Conservation (phyloP, 1,140 invertebrate species). For the Ephestia elutella region DNA sequence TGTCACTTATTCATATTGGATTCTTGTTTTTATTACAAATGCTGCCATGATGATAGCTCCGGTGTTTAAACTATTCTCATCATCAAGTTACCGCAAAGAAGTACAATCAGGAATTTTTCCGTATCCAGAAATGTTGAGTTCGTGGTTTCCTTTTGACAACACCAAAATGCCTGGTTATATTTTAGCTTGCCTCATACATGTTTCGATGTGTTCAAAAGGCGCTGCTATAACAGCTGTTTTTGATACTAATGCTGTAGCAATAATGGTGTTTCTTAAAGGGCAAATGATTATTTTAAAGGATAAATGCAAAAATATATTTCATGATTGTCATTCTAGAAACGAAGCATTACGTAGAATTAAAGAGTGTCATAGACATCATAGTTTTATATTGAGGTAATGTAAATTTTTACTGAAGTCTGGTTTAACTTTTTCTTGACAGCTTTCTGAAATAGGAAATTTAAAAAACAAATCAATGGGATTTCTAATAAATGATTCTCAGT, state of each 20-base stretch:
- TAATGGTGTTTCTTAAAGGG: constrained; percentile 29
- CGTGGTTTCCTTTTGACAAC: constrained; percentile 55
- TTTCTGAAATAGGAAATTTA: too few relatives aligned
- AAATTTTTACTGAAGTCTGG: not conserved
- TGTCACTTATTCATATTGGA: constrained; percentile 43
- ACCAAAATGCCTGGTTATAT: constrained; percentile 40
- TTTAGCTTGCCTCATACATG: constrained; percentile 27
- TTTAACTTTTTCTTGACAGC: not conserved
- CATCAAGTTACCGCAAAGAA: constrained; percentile 27
- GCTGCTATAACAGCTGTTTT: constrained; percentile 34
- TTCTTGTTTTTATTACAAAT: constrained; percentile 32
- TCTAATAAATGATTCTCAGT: too few relatives aligned
- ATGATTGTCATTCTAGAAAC: not conserved
- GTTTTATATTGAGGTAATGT: constrained; percentile 38
- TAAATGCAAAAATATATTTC: constrained; percentile 40
- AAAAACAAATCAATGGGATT: too few relatives aligned
- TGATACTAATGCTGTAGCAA: constrained; percentile 40
- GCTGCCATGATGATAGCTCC: constrained; percentile 30
- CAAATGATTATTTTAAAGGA: constrained; percentile 26
- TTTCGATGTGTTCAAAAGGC: constrained; percentile 32
- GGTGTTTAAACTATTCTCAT: constrained; percentile 32
- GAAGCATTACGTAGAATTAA: constrained; percentile 35
- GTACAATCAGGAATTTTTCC: constrained; percentile 30
- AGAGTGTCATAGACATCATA: constrained; percentile 50
- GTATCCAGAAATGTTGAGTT: constrained; percentile 44